phyloP scores from a whole-genome alignment of 2,113 vertebrate species.

The Pelecanus crispus region DNA sequence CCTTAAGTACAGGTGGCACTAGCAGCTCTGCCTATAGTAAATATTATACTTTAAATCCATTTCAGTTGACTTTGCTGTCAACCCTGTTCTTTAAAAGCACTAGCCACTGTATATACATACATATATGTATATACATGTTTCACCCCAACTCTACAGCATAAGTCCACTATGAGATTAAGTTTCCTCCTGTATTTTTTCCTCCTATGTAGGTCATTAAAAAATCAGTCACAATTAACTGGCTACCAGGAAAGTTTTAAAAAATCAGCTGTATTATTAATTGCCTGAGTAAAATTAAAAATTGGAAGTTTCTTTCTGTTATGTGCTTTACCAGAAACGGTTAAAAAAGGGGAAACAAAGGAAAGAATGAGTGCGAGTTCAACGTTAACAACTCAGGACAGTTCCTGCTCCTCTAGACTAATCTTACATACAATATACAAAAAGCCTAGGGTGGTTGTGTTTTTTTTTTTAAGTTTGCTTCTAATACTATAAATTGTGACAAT shows the following conservation, averaged over 20 bases:
- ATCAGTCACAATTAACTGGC: background rate
- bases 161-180: background rate
- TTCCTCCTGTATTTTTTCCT: background rate
- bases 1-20: background rate
- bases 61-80: background rate
- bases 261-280: background rate
- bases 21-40: background rate
- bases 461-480: background rate
- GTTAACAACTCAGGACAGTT: background rate
- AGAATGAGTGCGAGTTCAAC: background rate
- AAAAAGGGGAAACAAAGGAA: background rate
- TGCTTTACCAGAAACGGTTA: background rate
- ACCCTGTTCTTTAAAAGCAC: background rate
- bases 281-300: background rate
- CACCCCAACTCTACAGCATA: background rate
- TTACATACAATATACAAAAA: background rate
- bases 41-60: background rate
- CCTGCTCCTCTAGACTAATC: background rate
- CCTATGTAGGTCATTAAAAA: background rate
- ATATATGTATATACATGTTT: background rate
- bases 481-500: background rate
- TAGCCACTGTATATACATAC: background rate
- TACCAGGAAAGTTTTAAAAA: background rate
- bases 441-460: background rate
- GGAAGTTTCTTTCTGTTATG: background rate